These are phyloP conservation scores for Cirrhinus molitorella DNA, from an alignment of 2,797 vertebrate species.

Conservation along the genomic window DNA sequence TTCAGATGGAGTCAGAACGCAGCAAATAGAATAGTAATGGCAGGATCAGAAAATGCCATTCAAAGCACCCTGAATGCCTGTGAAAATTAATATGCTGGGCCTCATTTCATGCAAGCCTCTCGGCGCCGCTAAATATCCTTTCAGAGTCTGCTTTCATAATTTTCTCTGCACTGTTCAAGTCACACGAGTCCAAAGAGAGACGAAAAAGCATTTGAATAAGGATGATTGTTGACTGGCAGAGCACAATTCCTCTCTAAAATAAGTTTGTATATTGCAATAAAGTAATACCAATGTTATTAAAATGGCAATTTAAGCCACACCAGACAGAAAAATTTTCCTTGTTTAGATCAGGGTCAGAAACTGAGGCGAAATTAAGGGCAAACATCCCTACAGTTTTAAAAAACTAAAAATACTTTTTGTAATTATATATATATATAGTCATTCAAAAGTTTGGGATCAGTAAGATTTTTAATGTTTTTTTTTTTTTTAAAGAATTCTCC, in stretches of 20 bases:
- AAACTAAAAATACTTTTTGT: not conserved
- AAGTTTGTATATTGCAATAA: slow-evolving; percentile 23
- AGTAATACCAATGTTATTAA: not conserved
- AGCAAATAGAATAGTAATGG: slow-evolving; percentile 42
- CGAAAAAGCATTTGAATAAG: slow-evolving; percentile 1
- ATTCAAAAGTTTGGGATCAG: too few species aligned
- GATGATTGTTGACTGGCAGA: slow-evolving; percentile 9
- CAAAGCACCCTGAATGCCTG: slow-evolving; percentile 25
- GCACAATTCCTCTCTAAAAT: slow-evolving; percentile 8
- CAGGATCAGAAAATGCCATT: slow-evolving; percentile 41
- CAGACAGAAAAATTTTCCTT: not conserved
- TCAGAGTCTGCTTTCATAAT: slow-evolving; percentile 30
- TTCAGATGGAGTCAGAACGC: slow-evolving; percentile 17
- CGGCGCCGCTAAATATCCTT: slow-evolving; percentile 26
- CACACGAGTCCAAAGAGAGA: slow-evolving; percentile 15
- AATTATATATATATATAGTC: too few species aligned
- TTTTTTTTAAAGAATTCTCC: too few species aligned
- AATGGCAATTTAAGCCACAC: not conserved
- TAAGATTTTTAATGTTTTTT: too few species aligned
- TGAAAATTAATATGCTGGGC: slow-evolving; percentile 44
- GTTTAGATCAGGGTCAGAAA: not conserved
- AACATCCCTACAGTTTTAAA: not conserved
- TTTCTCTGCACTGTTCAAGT: slow-evolving; percentile 11
- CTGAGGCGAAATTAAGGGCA: not conserved
- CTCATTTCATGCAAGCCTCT: slow-evolving; percentile 33